These are phyloP conservation scores for Cerastis leucographa DNA, from an alignment of 2,888 invertebrate genomes.

Conservation along the genomic window DNA sequence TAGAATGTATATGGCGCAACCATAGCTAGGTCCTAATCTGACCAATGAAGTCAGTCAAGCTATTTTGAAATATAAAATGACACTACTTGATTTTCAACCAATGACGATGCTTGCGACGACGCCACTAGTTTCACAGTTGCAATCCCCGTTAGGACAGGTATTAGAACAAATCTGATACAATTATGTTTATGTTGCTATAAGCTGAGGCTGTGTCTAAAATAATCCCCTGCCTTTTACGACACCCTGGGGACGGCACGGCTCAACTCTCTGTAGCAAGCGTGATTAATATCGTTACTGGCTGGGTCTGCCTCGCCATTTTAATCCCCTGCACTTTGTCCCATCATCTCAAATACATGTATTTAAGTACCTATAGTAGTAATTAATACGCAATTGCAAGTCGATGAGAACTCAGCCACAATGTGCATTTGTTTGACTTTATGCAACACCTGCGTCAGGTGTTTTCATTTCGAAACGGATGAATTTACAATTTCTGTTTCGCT, in stretches of 20 bases:
- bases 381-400: constrained; percentile 26
- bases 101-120: neutral
- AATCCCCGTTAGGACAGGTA: neutral
- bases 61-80: neutral
- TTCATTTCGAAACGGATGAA: constrained; percentile 50
- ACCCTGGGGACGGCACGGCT: constrained; percentile 8
- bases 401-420: constrained; percentile 33
- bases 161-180: neutral
- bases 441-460: constrained; percentile 63
- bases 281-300: constrained; percentile 31
- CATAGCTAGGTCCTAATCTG: neutral
- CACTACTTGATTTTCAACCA: neutral
- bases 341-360: neutral
- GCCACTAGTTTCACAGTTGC: neutral
- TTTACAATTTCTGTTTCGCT: constrained; percentile 56
- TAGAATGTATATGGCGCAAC: neutral
- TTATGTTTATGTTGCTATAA: constrained; percentile 2
- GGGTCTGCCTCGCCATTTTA: constrained; percentile 7
- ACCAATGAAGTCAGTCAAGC: neutral
- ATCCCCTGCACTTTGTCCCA: constrained; percentile 18
- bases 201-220: constrained; percentile 1
- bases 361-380: too few species aligned
- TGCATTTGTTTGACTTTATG: constrained; percentile 54
- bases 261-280: constrained; percentile 27
- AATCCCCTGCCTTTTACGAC: constrained; percentile 15